phyloP scores from a whole-genome alignment of 2,888 invertebrate genomes.

The Dorcus parallelipipedus region DNA sequence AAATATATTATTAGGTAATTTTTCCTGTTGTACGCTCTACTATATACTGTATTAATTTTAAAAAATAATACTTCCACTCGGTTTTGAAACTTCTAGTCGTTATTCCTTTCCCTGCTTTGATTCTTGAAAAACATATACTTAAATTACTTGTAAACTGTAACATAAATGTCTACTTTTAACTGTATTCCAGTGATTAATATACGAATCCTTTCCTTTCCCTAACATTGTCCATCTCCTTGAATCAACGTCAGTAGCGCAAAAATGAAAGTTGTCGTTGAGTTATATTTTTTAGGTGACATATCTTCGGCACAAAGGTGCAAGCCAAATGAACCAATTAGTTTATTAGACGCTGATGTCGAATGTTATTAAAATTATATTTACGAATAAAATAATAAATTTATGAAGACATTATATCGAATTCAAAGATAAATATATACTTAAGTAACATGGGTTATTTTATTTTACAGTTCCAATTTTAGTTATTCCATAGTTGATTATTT shows the following conservation, averaged over 20 bases:
- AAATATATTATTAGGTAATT: too few relatives aligned
- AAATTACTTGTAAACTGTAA: too few relatives aligned
- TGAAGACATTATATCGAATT: conserved; percentile 27
- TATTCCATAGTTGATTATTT: too few relatives aligned
- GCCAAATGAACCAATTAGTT: conserved; percentile 35
- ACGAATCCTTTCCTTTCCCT: not conserved
- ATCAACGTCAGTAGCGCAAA: conserved; percentile 3
- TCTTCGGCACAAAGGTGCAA: conserved; percentile 34
- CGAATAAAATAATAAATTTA: conserved; percentile 24
- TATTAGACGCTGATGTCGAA: conserved; percentile 30
- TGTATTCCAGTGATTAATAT: not conserved
- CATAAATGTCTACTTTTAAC: conserved; percentile 8
- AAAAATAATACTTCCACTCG: too few relatives aligned
- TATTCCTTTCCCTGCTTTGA: too few relatives aligned
- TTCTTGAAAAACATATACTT: too few relatives aligned
- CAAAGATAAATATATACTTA: conserved; percentile 30
- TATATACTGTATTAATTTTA: too few relatives aligned
- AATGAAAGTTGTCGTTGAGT: conserved; percentile 11
- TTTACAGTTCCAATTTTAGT: not conserved
- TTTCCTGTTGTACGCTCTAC: too few relatives aligned
- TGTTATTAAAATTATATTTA: conserved; percentile 15
- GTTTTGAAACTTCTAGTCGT: too few relatives aligned
- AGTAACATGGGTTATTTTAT: conserved; percentile 19
- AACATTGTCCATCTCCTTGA: not conserved
- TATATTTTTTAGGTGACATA: conserved; percentile 31